Conservation (phyloP, 2,888 invertebrate genomes). For the Macrosoma leucophasiata region DNA sequence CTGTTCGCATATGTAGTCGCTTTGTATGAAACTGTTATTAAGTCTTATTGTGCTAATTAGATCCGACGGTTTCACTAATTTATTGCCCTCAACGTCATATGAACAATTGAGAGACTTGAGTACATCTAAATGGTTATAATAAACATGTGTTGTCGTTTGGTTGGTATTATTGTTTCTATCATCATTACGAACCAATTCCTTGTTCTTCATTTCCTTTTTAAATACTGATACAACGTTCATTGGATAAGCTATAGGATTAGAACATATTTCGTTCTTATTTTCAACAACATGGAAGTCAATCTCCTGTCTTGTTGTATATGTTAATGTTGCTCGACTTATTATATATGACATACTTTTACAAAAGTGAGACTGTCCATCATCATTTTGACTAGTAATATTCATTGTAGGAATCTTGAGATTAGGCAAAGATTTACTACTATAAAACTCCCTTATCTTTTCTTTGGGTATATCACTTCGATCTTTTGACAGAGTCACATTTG, state of each 20-base stretch:
- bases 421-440: slow-evolving; percentile 41
- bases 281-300: slow-evolving; percentile 57
- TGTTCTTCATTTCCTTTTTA: slow-evolving; percentile 45
- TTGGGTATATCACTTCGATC: slow-evolving; percentile 43
- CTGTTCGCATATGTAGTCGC: slow-evolving; percentile 57
- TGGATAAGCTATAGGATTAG: slow-evolving; percentile 52
- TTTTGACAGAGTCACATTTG: slow-evolving; percentile 57
- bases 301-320: slow-evolving; percentile 59
- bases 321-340: slow-evolving; percentile 54
- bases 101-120: slow-evolving; percentile 45
- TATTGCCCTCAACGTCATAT: slow-evolving; percentile 40
- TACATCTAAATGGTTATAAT: slow-evolving; percentile 30
- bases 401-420: slow-evolving; percentile 39
- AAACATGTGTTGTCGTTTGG: no score
- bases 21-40: slow-evolving; percentile 47
- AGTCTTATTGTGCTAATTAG: slow-evolving; percentile 61
- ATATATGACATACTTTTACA: slow-evolving; percentile 48
- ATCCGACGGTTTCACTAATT: slow-evolving; percentile 65
- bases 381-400: slow-evolving; percentile 33
- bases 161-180: slow-evolving; percentile 20
- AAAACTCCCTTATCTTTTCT: slow-evolving; percentile 35
- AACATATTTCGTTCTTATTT: slow-evolving; percentile 37
- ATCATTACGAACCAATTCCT: slow-evolving; percentile 18
- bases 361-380: slow-evolving; percentile 27
- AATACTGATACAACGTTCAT: slow-evolving; percentile 56